Percentiles rank a stretch among this genome's conserved stretches.
phyloP scores from a whole-genome alignment of 2,888 invertebrate genomes.

The Noctua fimbriata region DNA sequence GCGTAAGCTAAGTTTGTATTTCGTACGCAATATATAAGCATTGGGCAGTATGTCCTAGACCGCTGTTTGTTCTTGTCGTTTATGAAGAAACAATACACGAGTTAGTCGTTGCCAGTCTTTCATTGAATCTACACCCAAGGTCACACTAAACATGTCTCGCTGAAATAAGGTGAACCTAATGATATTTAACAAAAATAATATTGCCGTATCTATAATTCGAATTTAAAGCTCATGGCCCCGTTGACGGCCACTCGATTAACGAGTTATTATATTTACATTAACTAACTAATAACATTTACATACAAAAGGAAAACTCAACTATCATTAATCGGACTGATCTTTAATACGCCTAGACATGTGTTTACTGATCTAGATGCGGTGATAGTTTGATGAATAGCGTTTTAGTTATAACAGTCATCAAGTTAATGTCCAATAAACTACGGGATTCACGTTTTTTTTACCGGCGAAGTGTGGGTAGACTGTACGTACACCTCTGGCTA shows the following conservation, averaged over 20 bases:
- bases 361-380: conserved; percentile 33
- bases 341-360: neutral
- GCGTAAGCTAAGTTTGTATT: no score
- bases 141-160: neutral
- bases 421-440: conserved; percentile 1
- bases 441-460: neutral
- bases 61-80: no score
- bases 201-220: neutral
- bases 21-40: no score
- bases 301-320: neutral
- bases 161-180: neutral
- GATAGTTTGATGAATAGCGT: conserved; percentile 27
- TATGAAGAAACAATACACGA: no score
- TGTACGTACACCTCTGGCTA: neutral
- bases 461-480: neutral
- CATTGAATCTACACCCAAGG: no score
- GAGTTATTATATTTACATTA: neutral
- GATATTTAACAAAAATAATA: neutral
- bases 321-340: conserved; percentile 26
- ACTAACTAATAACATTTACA: neutral
- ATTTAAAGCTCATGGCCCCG: neutral
- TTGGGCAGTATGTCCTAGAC: no score
- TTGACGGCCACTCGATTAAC: neutral
- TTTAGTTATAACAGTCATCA: conserved; percentile 1
- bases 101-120: no score